Conservation (phyloP, 1,140 invertebrate species). For the Hormaphis cornu region DNA sequence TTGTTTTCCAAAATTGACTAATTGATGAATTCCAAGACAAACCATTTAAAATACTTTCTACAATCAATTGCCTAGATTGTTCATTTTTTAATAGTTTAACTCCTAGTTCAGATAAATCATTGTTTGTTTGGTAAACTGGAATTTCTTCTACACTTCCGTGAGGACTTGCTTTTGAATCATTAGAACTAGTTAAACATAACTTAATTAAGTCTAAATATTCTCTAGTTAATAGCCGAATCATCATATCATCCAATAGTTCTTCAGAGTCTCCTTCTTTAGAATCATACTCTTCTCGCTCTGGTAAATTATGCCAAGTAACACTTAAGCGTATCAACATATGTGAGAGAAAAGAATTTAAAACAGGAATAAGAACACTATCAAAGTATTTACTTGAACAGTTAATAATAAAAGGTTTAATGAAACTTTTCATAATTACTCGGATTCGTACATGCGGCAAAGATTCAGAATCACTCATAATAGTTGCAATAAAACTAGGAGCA, state of each 20-base stretch:
- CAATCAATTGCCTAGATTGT: slow-evolving; percentile 16
- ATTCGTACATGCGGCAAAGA: slow-evolving; percentile 75
- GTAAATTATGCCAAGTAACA: slow-evolving; percentile 68
- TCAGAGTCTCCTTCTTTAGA: slow-evolving; percentile 51
- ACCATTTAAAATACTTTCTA: slow-evolving; percentile 24
- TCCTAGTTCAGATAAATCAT: slow-evolving; percentile 51
- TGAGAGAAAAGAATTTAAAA: slow-evolving; percentile 64
- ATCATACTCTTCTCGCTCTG: slow-evolving; percentile 63
- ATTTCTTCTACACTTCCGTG: slow-evolving; percentile 27
- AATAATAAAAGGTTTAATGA: slow-evolving; percentile 74
- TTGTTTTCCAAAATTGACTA: slow-evolving; percentile 24
- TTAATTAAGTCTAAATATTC: slow-evolving; percentile 79
- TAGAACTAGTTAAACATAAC: slow-evolving; percentile 51
- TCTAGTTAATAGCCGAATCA: slow-evolving; percentile 72
- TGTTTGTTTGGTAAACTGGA: background rate
- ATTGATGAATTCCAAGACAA: slow-evolving; percentile 16
- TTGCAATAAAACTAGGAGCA: slow-evolving; percentile 37
- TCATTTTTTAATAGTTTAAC: slow-evolving; percentile 49
- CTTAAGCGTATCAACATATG: slow-evolving; percentile 57
- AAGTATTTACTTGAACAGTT: slow-evolving; percentile 72
- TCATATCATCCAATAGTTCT: slow-evolving; percentile 79
- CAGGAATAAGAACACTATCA: slow-evolving; percentile 61
- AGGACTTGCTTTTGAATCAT: slow-evolving; percentile 34
- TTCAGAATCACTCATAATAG: slow-evolving; percentile 38
- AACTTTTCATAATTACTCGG: slow-evolving; percentile 68